Evolutionary conservation across 2,113 vertebrate species (phyloP).

Genomic region (Scomber colias): DNA sequence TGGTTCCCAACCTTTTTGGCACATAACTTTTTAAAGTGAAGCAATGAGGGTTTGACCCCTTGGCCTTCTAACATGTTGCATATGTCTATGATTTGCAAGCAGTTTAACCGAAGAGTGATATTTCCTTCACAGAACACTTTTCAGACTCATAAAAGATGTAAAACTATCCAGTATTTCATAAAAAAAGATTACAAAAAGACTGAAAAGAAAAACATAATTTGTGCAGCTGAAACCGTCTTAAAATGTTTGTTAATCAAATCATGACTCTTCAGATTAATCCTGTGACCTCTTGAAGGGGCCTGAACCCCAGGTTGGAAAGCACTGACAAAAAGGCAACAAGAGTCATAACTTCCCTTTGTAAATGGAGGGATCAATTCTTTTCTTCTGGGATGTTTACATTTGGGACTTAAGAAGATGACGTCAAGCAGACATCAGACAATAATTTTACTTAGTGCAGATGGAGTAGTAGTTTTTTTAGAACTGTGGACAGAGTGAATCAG

Average conservation of each 20-base stretch:
- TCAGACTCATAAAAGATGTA: not conserved
- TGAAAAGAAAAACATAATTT: not conserved
- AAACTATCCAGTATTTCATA: not conserved
- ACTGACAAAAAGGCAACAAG: not conserved
- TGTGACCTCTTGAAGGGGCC: not conserved
- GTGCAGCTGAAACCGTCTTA: not conserved
- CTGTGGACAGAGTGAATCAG: conserved; percentile 7
- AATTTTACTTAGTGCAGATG: not conserved
- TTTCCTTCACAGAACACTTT: not conserved
- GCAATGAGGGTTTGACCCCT: not conserved
- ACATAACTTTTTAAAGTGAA: not conserved
- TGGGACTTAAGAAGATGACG: conserved; percentile 8
- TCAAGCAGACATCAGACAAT: conserved; percentile 22
- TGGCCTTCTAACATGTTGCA: not conserved
- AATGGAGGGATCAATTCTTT: not conserved
- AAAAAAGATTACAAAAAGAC: not conserved
- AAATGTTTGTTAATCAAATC: not conserved
- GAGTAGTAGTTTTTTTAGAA: not conserved
- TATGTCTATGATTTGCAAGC: conserved; percentile 12
- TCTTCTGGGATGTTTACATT: conserved; percentile 13
- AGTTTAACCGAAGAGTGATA: not conserved
- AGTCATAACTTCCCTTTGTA: conserved; percentile 11
- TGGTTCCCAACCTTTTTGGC: not conserved
- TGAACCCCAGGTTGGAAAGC: not conserved
- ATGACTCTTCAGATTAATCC: not conserved